Evolutionary conservation across 2,797 vertebrate genomes (phyloP).

Genomic region (Sardinella longiceps): DNA sequence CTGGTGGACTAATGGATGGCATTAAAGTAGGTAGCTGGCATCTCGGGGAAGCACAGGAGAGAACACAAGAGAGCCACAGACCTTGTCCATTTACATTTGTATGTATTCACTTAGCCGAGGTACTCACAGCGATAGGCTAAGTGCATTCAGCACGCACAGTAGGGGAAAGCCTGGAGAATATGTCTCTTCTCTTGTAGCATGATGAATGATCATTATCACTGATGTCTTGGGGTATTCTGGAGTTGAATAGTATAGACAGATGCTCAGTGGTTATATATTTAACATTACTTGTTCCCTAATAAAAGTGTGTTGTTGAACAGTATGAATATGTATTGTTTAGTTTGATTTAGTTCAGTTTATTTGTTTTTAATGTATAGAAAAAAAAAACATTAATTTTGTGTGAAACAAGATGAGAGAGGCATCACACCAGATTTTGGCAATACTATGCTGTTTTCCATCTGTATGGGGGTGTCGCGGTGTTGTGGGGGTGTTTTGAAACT

Average conservation of each 20-base stretch:
- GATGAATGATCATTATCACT: background rate
- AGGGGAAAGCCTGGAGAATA: background rate
- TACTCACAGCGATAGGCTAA: background rate
- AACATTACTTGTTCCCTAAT: background rate
- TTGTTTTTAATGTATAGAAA: no score
- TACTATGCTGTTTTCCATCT: no score
- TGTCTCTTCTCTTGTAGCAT: background rate
- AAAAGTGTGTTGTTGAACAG: background rate
- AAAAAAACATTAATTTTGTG: no score
- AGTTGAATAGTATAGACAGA: background rate
- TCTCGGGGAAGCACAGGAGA: background rate
- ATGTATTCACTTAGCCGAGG: conserved; percentile 12
- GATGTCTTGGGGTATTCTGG: background rate
- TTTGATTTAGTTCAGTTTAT: no score
- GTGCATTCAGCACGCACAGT: background rate
- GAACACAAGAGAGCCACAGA: background rate
- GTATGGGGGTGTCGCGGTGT: no score
- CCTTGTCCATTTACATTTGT: conserved; percentile 12
- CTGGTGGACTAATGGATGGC: background rate
- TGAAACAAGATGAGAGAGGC: no score
- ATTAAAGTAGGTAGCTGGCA: conserved; percentile 3
- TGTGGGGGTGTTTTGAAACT: background rate
- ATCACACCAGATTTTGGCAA: no score
- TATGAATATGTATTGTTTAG: no score
- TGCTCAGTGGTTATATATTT: background rate